Evolutionary conservation across 2,113 vertebrate species (phyloP), one percentile per base, ranked within the genome.

Genomic region (Chunga burmeisteri): DNA sequence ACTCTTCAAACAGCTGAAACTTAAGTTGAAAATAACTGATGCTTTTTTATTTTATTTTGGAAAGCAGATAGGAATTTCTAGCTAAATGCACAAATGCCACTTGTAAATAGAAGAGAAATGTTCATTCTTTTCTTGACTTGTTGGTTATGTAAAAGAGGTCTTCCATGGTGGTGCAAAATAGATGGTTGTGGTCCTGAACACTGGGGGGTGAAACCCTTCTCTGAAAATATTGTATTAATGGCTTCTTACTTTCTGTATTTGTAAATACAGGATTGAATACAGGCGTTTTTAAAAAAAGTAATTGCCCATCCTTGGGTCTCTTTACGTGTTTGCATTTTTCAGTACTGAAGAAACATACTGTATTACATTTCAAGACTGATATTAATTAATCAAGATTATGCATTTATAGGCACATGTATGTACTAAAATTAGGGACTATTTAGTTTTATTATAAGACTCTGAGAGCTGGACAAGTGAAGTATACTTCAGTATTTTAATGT

Each of bases 341-440:
- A 56, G 63, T 62, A 58, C 13, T 58, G 30, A 42, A 62, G 63
- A 81, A 84, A 58, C 6, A 4, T 42, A 22, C 34, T 26, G 30
- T 15, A 2, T 15, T 61, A 27, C 30, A 26, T 91, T 71, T 87
- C 9, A 30, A 49, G 34, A 25, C 29, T 58, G 32, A 1, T 11
- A 14, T 17, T 56, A 66, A 63, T 74, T 50, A 49, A 63, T 56
- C 19, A 42, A 55, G 18, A 15, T 50, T 6, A 16, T 40, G 10
- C 11, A 19, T 79, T 81, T 53, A 62, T 25, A 26, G 1, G 0
- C 11, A 19, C 4, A 7, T 15, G 8, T 29, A 3, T 8, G 2
- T 42, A 7, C 10, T 72, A 50, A 22, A 67, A 52, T 36, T 71
- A 66, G 58, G 32, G 34, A 78, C 21, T 66, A 13, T n/a, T 42